Percentiles rank a stretch among this genome's conserved stretches.
phyloP scores from a whole-genome alignment of 2,888 invertebrate genomes.

The Acanthosepion lycidas region DNA sequence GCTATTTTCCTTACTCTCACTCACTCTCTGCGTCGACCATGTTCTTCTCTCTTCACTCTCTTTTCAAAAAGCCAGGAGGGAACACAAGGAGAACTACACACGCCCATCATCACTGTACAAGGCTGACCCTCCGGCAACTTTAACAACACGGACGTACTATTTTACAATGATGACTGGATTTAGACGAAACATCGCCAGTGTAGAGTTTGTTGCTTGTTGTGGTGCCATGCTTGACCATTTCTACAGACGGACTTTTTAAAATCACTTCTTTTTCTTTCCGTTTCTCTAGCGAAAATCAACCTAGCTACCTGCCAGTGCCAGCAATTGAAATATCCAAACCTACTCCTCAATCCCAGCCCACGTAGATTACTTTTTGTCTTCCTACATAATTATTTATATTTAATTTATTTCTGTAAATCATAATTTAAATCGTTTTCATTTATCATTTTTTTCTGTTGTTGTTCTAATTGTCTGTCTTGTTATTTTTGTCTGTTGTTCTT shows the following conservation, averaged over 20 bases:
- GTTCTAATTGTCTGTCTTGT: too few relatives aligned
- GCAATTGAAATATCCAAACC: neutral
- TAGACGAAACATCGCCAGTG: neutral
- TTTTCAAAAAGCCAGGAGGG: neutral
- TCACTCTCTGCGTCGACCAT: neutral
- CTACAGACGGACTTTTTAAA: conserved; percentile 33
- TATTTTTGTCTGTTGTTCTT: too few relatives aligned
- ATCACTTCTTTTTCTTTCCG: neutral
- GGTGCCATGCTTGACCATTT: neutral
- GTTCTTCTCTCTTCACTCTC: neutral
- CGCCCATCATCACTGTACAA: neutral
- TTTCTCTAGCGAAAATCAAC: conserved; percentile 2
- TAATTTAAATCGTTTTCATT: too few relatives aligned
- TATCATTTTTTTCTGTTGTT: too few relatives aligned
- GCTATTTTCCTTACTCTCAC: neutral
- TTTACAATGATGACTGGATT: conserved; percentile 17
- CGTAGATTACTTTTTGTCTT: conserved; percentile 8
- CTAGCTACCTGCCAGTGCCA: neutral
- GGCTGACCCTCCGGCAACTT: conserved; percentile 33
- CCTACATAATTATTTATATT: neutral
- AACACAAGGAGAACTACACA: neutral
- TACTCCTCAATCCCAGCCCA: neutral
- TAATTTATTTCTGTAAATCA: too few relatives aligned
- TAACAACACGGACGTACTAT: conserved; percentile 18
- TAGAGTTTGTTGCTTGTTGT: neutral